Evolutionary conservation across 2,113 vertebrate genomes (phyloP), one percentile per base, ranked within the genome.

Genomic region (Phaethon lepturus): DNA sequence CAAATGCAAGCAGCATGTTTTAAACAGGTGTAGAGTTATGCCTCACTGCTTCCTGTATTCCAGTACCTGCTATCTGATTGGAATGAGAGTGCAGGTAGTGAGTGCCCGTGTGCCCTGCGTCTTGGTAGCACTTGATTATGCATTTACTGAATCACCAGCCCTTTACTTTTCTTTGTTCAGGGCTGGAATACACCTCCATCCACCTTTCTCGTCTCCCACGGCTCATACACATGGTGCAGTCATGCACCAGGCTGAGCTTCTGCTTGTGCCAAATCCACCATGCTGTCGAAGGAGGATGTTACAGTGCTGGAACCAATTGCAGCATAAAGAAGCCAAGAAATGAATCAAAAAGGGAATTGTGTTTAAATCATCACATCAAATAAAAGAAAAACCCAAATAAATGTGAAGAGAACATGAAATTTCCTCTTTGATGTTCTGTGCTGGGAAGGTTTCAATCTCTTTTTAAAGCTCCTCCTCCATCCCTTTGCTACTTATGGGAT

Each of bases 401-500:
- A 96, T 58, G 59, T 63, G 78, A 96, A 90, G 74, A 94, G 74
- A 86, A 86, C 44, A 24, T 90, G 86, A 96, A 93, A 95, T 86
- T 90, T 96, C 63, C 23, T 90, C 79, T 95, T 97, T 90, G 95
- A 92, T 97, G 93, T 97, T 96, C 66, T 88, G 45, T 55, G 31
- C 83, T 87, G 75, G 88, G 96, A 94, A 95, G 90, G 78, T 96
- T 97, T 98, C 94, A 90, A 49, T 94, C 95, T 96, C 95, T 93
- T 95, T 97, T 96, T 91, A 95, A 95, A 90, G 85, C 93, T 98
- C 84, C 59, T 76, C 59, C 67, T 93, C 77, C 90, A 90, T 67
- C 29, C 91, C 86, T 91, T 98, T 96, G 82, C 94, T 91, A 97
- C 96, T 98, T 96, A 77, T 67, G 90, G 97, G 97, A 95, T 93